A percentile compares a stretch with the other conserved stretches of the same genome.
Evolutionary conservation across 2,797 vertebrate genomes (phyloP).

Genomic region (Bradypus variegatus): DNA sequence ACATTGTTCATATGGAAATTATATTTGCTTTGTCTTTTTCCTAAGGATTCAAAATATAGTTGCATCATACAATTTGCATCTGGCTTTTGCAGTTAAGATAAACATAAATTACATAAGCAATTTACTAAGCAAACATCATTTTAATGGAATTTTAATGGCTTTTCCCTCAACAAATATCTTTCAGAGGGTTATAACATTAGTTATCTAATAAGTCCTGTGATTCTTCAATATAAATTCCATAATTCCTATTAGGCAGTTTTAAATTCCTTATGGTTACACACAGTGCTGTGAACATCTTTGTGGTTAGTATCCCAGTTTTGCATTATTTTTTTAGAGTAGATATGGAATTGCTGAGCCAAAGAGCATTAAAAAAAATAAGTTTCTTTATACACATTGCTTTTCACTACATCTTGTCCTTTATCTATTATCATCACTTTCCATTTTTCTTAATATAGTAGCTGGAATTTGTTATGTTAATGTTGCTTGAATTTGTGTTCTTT

Average conservation of each 20-base stretch:
- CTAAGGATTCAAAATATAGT: constrained; percentile 9
- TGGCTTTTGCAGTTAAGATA: neutral
- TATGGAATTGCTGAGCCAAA: neutral
- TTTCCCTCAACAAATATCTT: neutral
- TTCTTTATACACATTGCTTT: neutral
- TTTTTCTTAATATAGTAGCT: neutral
- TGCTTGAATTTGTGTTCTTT: neutral
- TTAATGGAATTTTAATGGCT: neutral
- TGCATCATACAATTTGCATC: neutral
- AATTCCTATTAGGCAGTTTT: neutral
- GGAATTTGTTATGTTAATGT: neutral
- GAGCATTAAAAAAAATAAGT: neutral
- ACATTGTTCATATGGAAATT: too few species aligned
- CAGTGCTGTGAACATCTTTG: neutral
- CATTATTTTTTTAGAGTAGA: neutral
- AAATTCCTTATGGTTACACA: neutral
- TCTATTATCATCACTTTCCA: neutral
- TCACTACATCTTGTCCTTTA: neutral
- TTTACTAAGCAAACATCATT: constrained; percentile 1
- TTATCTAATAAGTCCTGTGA: neutral
- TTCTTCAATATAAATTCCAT: neutral
- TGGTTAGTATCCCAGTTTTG: neutral
- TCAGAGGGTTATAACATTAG: neutral
- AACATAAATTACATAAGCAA: neutral
- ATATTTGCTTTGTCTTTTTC: neutral